A percentile compares a stretch with the other conserved stretches of the same genome.
Conservation (phyloP, 2,113 vertebrate genomes). For the Nothobranchius furzeri region DNA sequence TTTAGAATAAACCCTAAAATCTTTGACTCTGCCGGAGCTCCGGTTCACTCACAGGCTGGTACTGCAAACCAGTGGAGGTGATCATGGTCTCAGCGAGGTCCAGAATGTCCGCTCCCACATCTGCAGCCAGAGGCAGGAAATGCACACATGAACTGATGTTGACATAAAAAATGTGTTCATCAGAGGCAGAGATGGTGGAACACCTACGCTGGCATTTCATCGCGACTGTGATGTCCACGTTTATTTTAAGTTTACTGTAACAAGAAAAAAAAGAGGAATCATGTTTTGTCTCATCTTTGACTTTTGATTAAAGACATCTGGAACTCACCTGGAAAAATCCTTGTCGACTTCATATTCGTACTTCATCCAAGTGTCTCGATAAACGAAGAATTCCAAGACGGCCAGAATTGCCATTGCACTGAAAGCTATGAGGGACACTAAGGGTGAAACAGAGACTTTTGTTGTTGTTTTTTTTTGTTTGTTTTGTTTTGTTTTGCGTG, state of each 20-base stretch:
- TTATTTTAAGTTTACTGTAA: constrained; percentile 93
- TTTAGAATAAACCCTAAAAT: not conserved
- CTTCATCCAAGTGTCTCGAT: constrained; percentile 96
- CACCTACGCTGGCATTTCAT: constrained; percentile 98
- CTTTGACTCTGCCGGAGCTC: accelerated
- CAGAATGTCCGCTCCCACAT: constrained; percentile 95
- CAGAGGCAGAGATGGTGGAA: not conserved
- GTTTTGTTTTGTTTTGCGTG: too few species aligned
- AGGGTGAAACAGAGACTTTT: constrained; percentile 1
- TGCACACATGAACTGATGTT: not conserved
- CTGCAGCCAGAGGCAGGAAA: constrained; percentile 59
- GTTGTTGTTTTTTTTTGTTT: too few species aligned
- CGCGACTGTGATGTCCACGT: constrained; percentile 95
- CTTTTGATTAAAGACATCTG: not conserved
- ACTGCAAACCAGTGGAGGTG: constrained; percentile 89
- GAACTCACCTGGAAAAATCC: constrained; percentile 91
- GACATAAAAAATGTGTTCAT: not conserved
- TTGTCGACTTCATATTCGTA: constrained; percentile 98
- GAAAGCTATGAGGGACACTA: constrained; percentile 94
- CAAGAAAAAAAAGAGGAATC: constrained; percentile 24
- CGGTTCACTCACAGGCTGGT: constrained; percentile 88
- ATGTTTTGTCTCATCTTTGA: not conserved
- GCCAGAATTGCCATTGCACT: constrained; percentile 89
- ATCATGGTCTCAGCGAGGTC: constrained; percentile 98
- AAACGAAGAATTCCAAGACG: constrained; percentile 93